Conservation (phyloP, 2,797 vertebrate species). For the Hippoglossus hippoglossus region DNA sequence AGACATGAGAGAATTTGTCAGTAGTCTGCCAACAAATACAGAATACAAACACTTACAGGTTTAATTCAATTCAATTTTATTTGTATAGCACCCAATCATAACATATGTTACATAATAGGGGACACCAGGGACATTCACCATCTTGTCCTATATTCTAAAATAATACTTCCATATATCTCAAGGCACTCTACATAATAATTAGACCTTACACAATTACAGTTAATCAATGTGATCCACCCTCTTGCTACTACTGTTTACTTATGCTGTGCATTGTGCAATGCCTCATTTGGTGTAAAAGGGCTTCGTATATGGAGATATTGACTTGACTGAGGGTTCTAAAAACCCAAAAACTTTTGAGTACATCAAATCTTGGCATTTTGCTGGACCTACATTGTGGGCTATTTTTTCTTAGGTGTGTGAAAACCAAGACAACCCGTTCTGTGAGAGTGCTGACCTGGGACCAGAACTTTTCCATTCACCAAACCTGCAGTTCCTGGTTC, state of each 20-base stretch:
- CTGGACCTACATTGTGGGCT: neutral
- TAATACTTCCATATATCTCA: too few relatives aligned
- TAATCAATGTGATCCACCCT: too few relatives aligned
- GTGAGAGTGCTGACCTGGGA: constrained; percentile 93
- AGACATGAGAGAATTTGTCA: neutral
- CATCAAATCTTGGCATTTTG: neutral
- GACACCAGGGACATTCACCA: too few relatives aligned
- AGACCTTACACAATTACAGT: too few relatives aligned
- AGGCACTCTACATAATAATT: too few relatives aligned
- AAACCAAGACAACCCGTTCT: constrained; percentile 97
- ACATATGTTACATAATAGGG: too few relatives aligned
- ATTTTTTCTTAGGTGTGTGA: constrained; percentile 87
- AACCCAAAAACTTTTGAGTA: neutral
- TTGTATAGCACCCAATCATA: too few relatives aligned
- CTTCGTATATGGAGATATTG: neutral
- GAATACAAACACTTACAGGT: neutral
- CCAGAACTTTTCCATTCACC: constrained; percentile 97
- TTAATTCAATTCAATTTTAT: too few relatives aligned
- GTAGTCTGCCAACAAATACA: neutral
- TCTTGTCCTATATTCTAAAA: too few relatives aligned
- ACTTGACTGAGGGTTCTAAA: neutral
- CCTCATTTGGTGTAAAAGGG: neutral
- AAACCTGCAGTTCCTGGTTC: constrained; percentile 96
- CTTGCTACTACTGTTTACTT: too few relatives aligned
- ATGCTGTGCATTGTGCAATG: neutral